Evolutionary conservation across 2,797 vertebrate genomes (phyloP).

Genomic region (Enteromius viviparus): DNA sequence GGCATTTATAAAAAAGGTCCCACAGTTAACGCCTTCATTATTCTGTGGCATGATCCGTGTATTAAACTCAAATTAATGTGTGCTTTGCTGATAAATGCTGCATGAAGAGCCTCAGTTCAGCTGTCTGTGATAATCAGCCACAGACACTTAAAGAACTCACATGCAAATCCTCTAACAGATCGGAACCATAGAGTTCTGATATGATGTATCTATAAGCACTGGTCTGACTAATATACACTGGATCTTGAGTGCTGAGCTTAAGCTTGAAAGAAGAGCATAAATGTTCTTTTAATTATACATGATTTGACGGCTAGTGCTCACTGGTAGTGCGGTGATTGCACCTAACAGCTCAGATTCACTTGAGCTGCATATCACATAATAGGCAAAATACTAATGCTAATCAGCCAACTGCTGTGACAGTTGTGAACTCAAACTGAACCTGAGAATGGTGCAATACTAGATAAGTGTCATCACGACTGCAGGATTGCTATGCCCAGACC

Average conservation of each 20-base stretch:
- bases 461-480: constrained; percentile 30
- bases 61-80: constrained; percentile 57
- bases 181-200: not conserved
- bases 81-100: constrained; percentile 53
- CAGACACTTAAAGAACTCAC: constrained; percentile 31
- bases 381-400: constrained; percentile 38
- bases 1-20: constrained; percentile 64
- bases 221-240: not conserved
- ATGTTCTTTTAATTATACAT: constrained; percentile 40
- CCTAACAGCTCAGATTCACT: constrained; percentile 39
- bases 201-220: not conserved
- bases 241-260: constrained; percentile 9
- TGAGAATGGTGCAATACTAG: constrained; percentile 3
- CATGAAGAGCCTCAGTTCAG: constrained; percentile 46
- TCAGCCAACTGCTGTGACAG: constrained; percentile 49
- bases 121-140: constrained; percentile 38
- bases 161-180: constrained; percentile 6
- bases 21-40: constrained; percentile 69
- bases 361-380: constrained; percentile 41
- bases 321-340: constrained; percentile 16
- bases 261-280: constrained; percentile 18
- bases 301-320: constrained; percentile 28
- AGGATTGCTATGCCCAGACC: not conserved
- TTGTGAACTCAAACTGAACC: constrained; percentile 48
- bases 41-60: constrained; percentile 47